phyloP scores from a whole-genome alignment of 2,113 vertebrate genomes.

The Sarotherodon lohbergeri region DNA sequence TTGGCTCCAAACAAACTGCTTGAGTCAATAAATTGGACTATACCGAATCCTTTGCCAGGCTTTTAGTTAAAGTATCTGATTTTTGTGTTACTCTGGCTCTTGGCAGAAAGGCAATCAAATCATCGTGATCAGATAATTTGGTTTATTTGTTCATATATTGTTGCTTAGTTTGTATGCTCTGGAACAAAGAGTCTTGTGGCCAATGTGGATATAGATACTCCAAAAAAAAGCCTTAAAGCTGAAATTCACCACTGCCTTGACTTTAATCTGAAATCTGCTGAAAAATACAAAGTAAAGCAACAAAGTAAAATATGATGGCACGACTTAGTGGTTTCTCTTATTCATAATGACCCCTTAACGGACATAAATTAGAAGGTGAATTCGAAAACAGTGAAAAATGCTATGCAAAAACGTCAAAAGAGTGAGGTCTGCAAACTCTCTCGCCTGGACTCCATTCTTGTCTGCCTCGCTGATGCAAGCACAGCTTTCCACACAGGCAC shows the following conservation, averaged over 20 bases:
- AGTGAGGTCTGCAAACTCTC: background rate
- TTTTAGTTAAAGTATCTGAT: background rate
- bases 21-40: background rate
- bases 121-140: background rate
- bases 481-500: background rate
- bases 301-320: background rate
- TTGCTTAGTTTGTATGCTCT: background rate
- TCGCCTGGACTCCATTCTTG: background rate
- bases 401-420: background rate
- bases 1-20: background rate
- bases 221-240: background rate
- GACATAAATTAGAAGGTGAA: background rate
- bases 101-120: background rate
- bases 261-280: background rate
- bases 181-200: background rate
- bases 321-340: background rate
- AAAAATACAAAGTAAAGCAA: background rate
- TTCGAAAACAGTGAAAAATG: background rate
- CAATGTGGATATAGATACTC: background rate
- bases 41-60: background rate
- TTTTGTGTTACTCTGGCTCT: background rate
- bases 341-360: background rate
- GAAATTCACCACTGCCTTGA: background rate
- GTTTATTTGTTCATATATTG: background rate
- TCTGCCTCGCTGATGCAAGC: background rate